Evolutionary conservation across 2,888 invertebrate species (phyloP).

Genomic region (Nomada lathburiana): DNA sequence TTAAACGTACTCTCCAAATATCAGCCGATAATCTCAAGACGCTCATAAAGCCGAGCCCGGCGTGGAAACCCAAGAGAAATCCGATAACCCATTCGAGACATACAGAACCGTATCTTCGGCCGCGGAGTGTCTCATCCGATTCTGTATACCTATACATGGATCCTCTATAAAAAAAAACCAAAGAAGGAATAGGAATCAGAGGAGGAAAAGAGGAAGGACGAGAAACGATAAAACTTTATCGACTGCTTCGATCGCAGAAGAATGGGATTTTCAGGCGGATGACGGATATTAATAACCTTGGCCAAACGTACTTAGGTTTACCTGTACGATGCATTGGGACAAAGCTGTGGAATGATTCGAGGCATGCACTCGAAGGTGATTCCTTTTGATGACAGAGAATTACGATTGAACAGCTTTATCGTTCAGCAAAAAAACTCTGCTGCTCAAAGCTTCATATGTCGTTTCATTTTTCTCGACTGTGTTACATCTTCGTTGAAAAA

Average conservation of each 20-base stretch:
- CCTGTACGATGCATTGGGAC: too few relatives aligned
- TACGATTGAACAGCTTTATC: neutral
- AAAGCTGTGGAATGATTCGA: neutral
- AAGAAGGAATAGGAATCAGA: neutral
- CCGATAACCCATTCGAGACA: constrained; percentile 60
- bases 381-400: constrained; percentile 1
- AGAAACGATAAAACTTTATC: constrained; percentile 46
- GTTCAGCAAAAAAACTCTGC: neutral
- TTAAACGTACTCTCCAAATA: constrained; percentile 47
- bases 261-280: constrained; percentile 51
- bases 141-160: constrained; percentile 32
- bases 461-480: neutral
- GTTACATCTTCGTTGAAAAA: neutral
- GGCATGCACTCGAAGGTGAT: neutral
- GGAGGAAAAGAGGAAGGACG: neutral
- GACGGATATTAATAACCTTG: constrained; percentile 41
- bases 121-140: constrained; percentile 40
- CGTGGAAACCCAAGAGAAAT: constrained; percentile 45
- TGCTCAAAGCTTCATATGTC: neutral
- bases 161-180: constrained; percentile 4
- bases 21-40: constrained; percentile 58
- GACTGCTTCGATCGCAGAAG: constrained; percentile 45
- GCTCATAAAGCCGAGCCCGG: constrained; percentile 43
- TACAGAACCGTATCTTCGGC: constrained; percentile 41
- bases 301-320: neutral